phyloP scores from a whole-genome alignment of 2,113 vertebrate species.

The Nematolebias whitei region DNA sequence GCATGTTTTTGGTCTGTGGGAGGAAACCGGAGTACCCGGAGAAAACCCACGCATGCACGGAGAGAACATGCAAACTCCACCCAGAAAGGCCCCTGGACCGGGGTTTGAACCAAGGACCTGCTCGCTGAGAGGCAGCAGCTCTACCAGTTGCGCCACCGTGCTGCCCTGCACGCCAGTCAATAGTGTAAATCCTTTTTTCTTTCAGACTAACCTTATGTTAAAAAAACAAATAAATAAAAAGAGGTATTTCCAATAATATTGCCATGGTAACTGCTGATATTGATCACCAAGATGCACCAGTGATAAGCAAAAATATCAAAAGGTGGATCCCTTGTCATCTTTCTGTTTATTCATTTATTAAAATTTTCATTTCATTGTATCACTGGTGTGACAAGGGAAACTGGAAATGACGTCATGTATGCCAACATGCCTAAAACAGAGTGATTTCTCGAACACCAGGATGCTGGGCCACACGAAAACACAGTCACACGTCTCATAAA shows the following conservation, averaged over 20 bases:
- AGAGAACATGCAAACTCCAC: too few species aligned
- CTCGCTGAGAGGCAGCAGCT: too few species aligned
- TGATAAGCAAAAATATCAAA: constrained; percentile 13
- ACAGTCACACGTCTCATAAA: constrained; percentile 20
- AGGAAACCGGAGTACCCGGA: too few species aligned
- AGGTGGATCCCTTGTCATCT: constrained; percentile 7
- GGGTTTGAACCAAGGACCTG: too few species aligned
- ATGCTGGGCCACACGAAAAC: constrained; percentile 5
- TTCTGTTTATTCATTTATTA: neutral
- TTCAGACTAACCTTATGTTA: too few species aligned
- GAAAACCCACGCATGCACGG: too few species aligned
- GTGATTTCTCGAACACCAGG: constrained; percentile 23
- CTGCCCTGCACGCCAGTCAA: too few species aligned
- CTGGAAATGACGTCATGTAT: constrained; percentile 13
- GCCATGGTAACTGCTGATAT: constrained; percentile 31
- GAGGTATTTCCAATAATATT: constrained; percentile 20
- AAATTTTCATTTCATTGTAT: neutral
- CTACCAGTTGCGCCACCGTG: too few species aligned
- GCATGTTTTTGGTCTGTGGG: too few species aligned
- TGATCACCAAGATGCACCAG: neutral
- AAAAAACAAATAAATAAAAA: too few species aligned
- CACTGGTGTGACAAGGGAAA: constrained; percentile 3
- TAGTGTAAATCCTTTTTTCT: too few species aligned
- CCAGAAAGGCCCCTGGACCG: too few species aligned
- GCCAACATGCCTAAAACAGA: constrained; percentile 5